Evolutionary conservation across 2,113 vertebrate genomes (phyloP), one percentile per base, ranked within the genome.

Genomic region (Microtus montanus): DNA sequence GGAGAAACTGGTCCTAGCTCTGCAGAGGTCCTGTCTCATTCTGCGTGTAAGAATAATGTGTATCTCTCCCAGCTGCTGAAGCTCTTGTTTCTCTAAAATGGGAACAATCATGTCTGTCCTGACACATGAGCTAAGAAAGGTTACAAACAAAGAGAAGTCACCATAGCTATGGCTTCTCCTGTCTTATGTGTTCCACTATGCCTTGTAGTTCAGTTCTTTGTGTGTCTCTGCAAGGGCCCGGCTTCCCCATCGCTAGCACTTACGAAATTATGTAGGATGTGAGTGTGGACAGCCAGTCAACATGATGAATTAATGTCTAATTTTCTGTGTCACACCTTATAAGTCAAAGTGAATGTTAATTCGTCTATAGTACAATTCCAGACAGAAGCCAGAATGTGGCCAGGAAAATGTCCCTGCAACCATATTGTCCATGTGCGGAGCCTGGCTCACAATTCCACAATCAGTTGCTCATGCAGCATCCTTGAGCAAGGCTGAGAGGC

Each of bases 1-100:
- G 54, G 22, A 41, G 44, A 20, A 38, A 7, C 30, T 28, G 15
- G 3, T 30, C n/a, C 38, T 33, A 33, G 33, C 52, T 49, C 88
- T 19, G 80, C 9, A 26, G 44, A 54, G 22, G 44, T 14, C 49
- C 49, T 85, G 8, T 77, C 87, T 91, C 68, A 47, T 78, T 68
- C 9, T 26, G 35, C 5, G 41, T 33, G 6, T n/a, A 52, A 74
- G 20, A 83, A 79, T 44, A 64, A 33, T 38, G 28, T 78, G 14
- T 35, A 77, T 52, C 47, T 88, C 38, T 44, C 80, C 70, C 79
- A 71, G 28, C 64, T 44, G 35, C n/a, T 61, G 90, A 52, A 38
- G 38, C 38, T 87, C 35, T 87, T 89, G 44, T 87, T 52, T 79
- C 74, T 91, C 38, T 88, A 87, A 95, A 95, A 77, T 68, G 44